These are phyloP conservation scores for Crotalus viridis DNA, from an alignment of 2,113 vertebrate genomes.

Conservation along the genomic window DNA sequence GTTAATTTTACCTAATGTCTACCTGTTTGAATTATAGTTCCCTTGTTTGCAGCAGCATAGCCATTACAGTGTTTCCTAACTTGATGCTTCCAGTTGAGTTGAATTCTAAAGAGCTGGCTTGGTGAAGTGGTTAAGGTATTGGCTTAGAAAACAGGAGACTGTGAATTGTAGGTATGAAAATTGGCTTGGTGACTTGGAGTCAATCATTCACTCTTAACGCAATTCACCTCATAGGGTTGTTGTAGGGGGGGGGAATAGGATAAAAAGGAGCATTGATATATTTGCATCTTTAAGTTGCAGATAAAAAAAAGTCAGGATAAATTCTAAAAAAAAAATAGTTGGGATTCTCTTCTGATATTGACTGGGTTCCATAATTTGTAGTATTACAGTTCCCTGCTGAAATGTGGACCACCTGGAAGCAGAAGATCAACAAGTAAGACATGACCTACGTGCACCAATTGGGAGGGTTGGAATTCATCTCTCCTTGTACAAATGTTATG, in stretches of 20 bases:
- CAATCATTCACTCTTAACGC: neutral
- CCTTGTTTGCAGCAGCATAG: neutral
- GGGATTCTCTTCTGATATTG: neutral
- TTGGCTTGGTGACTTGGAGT: neutral
- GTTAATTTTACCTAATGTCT: neutral
- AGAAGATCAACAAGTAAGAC: neutral
- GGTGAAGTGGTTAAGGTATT: neutral
- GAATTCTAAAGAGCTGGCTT: neutral
- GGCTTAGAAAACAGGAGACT: neutral
- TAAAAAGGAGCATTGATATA: neutral
- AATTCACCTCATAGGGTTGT: neutral
- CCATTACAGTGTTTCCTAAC: neutral
- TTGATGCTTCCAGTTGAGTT: neutral
- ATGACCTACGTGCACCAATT: neutral
- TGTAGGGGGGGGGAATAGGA: neutral
- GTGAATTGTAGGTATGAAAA: neutral
- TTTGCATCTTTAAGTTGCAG: neutral
- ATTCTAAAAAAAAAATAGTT: neutral
- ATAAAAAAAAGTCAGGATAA: neutral
- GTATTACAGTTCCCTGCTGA: neutral
- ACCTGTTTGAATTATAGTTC: neutral
- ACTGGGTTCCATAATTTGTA: neutral
- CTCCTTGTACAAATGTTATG: slow-evolving; percentile 15
- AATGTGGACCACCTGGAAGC: neutral
- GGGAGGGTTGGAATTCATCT: neutral